Evolutionary conservation across 2,113 vertebrate genomes (phyloP).

Genomic region (Emberiza fucata): DNA sequence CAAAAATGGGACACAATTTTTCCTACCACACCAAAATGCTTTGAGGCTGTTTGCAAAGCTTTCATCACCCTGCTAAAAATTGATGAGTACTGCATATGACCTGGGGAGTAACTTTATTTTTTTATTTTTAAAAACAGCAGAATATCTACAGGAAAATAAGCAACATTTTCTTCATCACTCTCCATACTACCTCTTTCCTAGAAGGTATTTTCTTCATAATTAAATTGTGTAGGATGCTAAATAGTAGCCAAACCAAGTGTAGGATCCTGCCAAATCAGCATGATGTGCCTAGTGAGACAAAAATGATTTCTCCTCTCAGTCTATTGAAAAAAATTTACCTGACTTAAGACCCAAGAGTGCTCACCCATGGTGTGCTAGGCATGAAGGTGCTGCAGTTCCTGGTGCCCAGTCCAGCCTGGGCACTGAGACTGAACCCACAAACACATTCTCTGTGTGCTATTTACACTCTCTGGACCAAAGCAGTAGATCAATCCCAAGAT

Average conservation of each 20-base stretch:
- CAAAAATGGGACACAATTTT: not conserved
- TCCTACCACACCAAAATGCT: not conserved
- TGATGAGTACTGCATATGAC: not conserved
- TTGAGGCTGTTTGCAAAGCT: not conserved
- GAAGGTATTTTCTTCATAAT: not conserved
- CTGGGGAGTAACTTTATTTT: not conserved
- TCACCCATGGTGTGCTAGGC: not conserved
- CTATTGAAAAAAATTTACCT: not conserved
- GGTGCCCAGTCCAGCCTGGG: not conserved
- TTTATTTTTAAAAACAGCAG: not conserved
- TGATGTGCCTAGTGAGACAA: not conserved
- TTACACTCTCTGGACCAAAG: not conserved
- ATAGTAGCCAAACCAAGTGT: not conserved
- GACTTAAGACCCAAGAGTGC: not conserved
- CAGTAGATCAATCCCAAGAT: not conserved
- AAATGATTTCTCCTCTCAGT: not conserved
- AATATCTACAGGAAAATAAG: not conserved
- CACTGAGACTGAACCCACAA: not conserved
- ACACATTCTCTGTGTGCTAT: not conserved
- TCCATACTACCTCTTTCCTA: not conserved
- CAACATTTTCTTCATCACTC: not conserved
- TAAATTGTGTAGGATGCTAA: not conserved
- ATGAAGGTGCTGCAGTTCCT: not conserved
- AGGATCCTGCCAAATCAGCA: not conserved
- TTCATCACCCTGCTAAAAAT: not conserved